Evolutionary conservation across 2,888 invertebrate species (phyloP).

Genomic region (Limenitis camilla): DNA sequence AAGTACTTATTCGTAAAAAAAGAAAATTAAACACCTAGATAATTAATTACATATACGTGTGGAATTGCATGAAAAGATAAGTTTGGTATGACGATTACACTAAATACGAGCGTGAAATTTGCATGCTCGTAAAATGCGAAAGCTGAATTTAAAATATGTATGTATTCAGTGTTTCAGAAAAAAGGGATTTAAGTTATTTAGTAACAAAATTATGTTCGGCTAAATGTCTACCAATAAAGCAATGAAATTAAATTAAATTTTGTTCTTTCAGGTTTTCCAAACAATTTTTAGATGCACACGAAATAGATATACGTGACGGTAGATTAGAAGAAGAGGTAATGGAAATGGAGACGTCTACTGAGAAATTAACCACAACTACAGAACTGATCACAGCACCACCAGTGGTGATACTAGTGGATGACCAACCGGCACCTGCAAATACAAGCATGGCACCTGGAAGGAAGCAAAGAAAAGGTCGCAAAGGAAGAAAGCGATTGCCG

Average conservation of each 20-base stretch:
- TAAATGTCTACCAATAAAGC: too few species aligned
- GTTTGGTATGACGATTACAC: too few species aligned
- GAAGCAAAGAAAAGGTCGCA: conserved; percentile 49
- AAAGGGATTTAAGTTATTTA: too few species aligned
- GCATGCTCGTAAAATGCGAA: too few species aligned
- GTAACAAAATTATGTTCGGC: too few species aligned
- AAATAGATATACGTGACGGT: conserved; percentile 67
- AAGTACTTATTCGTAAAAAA: too few species aligned
- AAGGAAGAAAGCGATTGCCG: conserved; percentile 51
- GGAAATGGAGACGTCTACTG: conserved; percentile 55
- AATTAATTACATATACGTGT: too few species aligned
- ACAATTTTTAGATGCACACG: conserved; percentile 80
- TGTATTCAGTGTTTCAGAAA: too few species aligned
- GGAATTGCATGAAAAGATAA: too few species aligned
- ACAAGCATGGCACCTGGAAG: conserved; percentile 44
- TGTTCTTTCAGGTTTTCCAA: conserved; percentile 74
- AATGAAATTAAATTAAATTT: not conserved
- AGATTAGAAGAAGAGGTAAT: conserved; percentile 48
- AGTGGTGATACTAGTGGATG: conserved; percentile 62
- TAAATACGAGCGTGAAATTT: too few species aligned
- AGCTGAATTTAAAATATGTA: too few species aligned
- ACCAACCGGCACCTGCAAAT: conserved; percentile 59
- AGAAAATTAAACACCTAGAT: too few species aligned
- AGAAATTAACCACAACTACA: conserved; percentile 40
- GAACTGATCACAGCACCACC: conserved; percentile 53